Evolutionary conservation across 1,140 invertebrate species (phyloP), one percentile per base, ranked within the genome.

Genomic region (Vanessa atalanta): DNA sequence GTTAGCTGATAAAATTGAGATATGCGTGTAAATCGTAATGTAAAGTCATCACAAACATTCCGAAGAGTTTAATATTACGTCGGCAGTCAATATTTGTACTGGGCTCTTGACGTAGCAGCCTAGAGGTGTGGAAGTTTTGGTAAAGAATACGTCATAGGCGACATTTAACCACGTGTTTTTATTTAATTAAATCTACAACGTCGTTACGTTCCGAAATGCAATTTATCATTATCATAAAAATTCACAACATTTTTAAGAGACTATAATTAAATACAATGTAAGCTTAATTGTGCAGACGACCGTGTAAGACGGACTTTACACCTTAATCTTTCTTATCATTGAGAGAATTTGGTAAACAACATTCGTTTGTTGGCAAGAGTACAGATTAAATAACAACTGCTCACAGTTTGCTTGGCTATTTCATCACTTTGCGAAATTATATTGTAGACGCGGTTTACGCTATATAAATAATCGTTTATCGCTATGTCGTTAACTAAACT

Each of bases 61-160:
- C 78, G 67, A 77, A 79, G 79, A 78, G 70, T 78, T 78, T 53
- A 76, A 64, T 73, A 77, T 83, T 83, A 88, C 87, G 87, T 87
- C 81, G 77, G 72, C 37, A 50, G 77, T 83, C 79, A 87, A 88
- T 88, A 88, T 89, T 89, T 88, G 85, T 65, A 64, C 65, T 75
- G 75, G 71, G 16, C 72, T 74, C 61, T 84, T 86, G 85, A 91
- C 87, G 89, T 86, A 85, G 68, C 47, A 60, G 51, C 57, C 14
- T 37, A 79, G 83, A 86, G 85, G 85, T 74, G 87, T 87, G 89
- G 88, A 88, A 88, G 73, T 83, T 89, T 90, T 90, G 80, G 81
- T 82, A 76, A 64, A 48, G n/a, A 23, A 23, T 85, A 86, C 85
- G 88, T 86, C 84, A 90, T 65, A 31, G 43, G 8, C 48, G 15